Evolutionary conservation across 1,140 invertebrate genomes (phyloP).

Genomic region (Hylaeus volcanicus): DNA sequence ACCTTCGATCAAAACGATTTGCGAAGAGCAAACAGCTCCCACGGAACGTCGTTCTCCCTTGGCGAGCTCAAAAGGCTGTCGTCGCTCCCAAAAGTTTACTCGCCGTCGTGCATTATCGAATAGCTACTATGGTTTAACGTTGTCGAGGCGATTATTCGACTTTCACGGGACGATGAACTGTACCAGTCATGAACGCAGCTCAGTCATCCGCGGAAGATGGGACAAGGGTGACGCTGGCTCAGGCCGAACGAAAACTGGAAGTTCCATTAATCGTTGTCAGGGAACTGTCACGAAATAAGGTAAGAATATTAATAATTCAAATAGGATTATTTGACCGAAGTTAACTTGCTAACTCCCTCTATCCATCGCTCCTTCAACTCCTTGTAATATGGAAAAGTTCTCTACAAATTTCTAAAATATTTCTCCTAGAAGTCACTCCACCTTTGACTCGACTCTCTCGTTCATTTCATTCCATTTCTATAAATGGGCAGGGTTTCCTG

Average conservation of each 20-base stretch:
- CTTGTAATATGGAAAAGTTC: background rate
- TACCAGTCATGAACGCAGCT: no score
- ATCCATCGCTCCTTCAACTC: background rate
- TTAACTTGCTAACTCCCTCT: background rate
- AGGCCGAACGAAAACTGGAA: background rate
- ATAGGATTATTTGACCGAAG: background rate
- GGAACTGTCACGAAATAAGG: background rate
- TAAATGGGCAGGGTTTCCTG: no score
- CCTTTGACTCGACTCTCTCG: no score
- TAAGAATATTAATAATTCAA: slow-evolving; percentile 26
- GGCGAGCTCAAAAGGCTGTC: background rate
- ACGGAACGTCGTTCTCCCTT: background rate
- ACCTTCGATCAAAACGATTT: background rate
- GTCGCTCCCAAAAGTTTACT: background rate
- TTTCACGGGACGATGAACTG: background rate
- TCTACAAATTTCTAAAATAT: no score
- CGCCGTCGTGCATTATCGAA: background rate
- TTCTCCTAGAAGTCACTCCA: no score
- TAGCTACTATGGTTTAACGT: background rate
- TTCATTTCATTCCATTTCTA: no score
- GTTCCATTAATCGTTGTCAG: slow-evolving; percentile 9
- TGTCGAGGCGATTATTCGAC: background rate
- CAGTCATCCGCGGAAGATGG: background rate
- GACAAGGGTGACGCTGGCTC: background rate
- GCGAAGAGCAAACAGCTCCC: background rate